phyloP scores from a whole-genome alignment of 2,888 invertebrate genomes.

The Marronus borbonicus region DNA sequence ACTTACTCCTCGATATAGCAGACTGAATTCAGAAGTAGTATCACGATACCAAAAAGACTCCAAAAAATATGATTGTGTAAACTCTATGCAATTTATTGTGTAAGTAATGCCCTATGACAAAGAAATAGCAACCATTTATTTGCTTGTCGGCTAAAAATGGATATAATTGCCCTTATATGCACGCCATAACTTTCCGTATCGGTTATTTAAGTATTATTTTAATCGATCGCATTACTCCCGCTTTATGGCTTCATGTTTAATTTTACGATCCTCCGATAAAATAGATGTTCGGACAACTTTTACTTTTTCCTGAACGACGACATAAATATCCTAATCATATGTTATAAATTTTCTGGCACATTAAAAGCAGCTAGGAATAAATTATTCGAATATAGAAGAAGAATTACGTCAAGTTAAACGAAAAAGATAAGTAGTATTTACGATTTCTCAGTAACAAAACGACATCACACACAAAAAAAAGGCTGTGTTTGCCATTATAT shows the following conservation, averaged over 20 bases:
- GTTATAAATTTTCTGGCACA: not conserved
- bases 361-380: not conserved
- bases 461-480: too few relatives aligned
- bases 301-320: not conserved
- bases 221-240: constrained; percentile 15
- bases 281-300: not conserved
- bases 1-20: too few relatives aligned
- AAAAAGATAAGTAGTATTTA: too few relatives aligned
- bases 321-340: not conserved
- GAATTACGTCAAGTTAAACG: too few relatives aligned
- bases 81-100: too few relatives aligned
- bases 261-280: constrained; percentile 25
- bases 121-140: not conserved
- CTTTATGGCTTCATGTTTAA: constrained; percentile 21
- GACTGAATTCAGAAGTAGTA: too few relatives aligned
- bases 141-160: not conserved
- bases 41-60: too few relatives aligned
- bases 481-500: too few relatives aligned
- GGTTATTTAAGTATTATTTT: constrained; percentile 24
- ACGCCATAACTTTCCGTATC: not conserved
- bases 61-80: too few relatives aligned
- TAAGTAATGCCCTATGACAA: not conserved
- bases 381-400: too few relatives aligned
- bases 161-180: constrained; percentile 1
- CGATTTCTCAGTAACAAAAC: too few relatives aligned